Evolutionary conservation across 64 coral and sea anemone genomes (phyloP), one percentile per base, ranked within the genome.

Genomic region (Catalaphyllia jardinei): DNA sequence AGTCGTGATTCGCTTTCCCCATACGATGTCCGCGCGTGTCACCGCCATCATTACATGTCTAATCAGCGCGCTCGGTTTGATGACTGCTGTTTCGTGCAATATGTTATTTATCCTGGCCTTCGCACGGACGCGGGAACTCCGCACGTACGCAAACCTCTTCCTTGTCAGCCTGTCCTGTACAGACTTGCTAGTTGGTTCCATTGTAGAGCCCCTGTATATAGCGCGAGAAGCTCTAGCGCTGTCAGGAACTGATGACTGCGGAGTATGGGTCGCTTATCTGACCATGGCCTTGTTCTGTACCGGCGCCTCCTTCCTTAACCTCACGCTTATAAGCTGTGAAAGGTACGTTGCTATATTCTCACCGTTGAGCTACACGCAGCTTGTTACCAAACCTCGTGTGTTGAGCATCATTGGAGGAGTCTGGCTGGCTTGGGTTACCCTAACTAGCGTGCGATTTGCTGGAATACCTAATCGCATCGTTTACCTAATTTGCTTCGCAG

Each of bases 281-380:
- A 87, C 85, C 29, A 87, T 79, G 15, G 90, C 82, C 0, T 87
- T 92, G 74, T 86, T 92, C 49, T 92, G 90, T 59, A 92, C 90
- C 0, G 85, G 90, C 63, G 74, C 82, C 18, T 92, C 90, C 22
- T 87, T 92, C 49, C 62, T 92, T 13, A 60, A 77, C 39, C 82
- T 92, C 18, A 87, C 82, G 22, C 18, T 92, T 52, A 77, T 92
- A 75, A 92, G 90, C 83, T 83, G 90, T 71, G 90, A 92, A 69
- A 77, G 90, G 52, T 92, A 87, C 62, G 86, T 92, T 52, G 90
- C 90, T 10, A 77, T 92, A 31, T 46, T 92, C 49, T 76, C 62
- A 5, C 90, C 90, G 15, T 60, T 92, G 20, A 92, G 57, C 19
- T 92, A 92, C 22, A 42, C 35, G 50, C 55, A 62, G 11, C 64